Evolutionary conservation across 2,113 vertebrate genomes (phyloP).

Genomic region (Amblyornis subalaris): DNA sequence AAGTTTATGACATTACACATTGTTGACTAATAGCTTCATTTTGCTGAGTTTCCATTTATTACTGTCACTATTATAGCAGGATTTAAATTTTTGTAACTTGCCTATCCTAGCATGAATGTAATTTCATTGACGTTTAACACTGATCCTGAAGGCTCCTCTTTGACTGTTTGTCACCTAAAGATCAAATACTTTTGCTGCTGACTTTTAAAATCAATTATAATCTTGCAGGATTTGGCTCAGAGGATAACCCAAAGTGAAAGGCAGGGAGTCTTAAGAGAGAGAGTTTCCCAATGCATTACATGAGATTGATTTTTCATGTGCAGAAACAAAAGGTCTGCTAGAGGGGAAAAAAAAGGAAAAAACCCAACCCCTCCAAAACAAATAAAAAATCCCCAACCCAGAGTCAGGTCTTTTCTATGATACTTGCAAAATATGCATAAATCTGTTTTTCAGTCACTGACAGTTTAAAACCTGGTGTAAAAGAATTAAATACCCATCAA

Average conservation of each 20-base stretch:
- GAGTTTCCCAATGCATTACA: not conserved
- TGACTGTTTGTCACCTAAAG: constrained; percentile 31
- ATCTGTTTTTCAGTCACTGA: not conserved
- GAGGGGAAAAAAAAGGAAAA: not conserved
- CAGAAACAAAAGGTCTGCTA: constrained; percentile 10
- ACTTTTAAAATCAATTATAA: constrained; percentile 59
- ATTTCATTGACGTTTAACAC: constrained; percentile 40
- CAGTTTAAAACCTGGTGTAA: not conserved
- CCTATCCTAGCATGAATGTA: constrained; percentile 12
- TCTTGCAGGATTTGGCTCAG: constrained; percentile 25
- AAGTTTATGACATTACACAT: constrained; percentile 7
- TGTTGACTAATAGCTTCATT: constrained; percentile 43
- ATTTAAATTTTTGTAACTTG: constrained; percentile 43
- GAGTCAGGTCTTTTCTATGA: not conserved
- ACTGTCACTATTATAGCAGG: constrained; percentile 6
- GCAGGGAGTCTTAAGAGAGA: not conserved
- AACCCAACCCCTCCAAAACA: not conserved
- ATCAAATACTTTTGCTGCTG: constrained; percentile 36
- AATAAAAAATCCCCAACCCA: not conserved
- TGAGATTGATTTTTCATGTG: not conserved
- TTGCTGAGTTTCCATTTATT: constrained; percentile 54
- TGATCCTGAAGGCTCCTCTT: constrained; percentile 19
- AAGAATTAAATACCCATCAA: not conserved
- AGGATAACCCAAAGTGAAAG: constrained; percentile 46
- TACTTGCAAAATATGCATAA: not conserved